Percentiles rank a stretch among this genome's conserved stretches.
phyloP scores from a whole-genome alignment of 1,140 invertebrate species.

The Papilio helenus region DNA sequence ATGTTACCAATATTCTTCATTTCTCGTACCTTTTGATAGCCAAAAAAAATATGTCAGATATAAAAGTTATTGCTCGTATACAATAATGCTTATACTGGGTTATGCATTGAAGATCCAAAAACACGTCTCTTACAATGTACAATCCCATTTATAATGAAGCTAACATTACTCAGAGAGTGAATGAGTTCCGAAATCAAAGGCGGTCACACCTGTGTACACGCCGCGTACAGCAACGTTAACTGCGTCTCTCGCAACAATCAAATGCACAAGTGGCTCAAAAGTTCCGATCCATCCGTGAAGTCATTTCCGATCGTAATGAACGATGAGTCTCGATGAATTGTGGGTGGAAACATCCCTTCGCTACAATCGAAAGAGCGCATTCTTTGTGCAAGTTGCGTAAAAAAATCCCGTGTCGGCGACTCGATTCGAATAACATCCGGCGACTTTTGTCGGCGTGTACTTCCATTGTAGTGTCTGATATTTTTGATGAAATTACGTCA shows the following conservation, averaged over 20 bases:
- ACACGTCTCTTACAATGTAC: constrained; percentile 9
- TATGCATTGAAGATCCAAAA: constrained; percentile 40
- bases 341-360: constrained; percentile 80
- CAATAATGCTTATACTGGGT: neutral
- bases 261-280: constrained; percentile 70
- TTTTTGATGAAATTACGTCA: constrained; percentile 82
- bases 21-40: neutral
- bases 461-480: constrained; percentile 73
- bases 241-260: constrained; percentile 46
- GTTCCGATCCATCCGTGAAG: constrained; percentile 71
- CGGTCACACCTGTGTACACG: constrained; percentile 70
- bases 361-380: constrained; percentile 61
- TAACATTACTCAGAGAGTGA: constrained; percentile 28
- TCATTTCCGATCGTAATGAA: constrained; percentile 80
- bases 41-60: neutral
- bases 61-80: neutral
- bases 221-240: constrained; percentile 50
- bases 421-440: constrained; percentile 81
- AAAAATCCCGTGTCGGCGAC: constrained; percentile 66
- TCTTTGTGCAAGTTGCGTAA: constrained; percentile 70
- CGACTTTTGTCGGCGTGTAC: constrained; percentile 75
- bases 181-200: constrained; percentile 37
- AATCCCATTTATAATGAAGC: constrained; percentile 31
- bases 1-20: neutral
- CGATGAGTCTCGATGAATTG: constrained; percentile 70